Percentiles rank a stretch among this genome's conserved stretches.
phyloP scores from a whole-genome alignment of 2,113 vertebrate species.

The Corvus hawaiiensis region DNA sequence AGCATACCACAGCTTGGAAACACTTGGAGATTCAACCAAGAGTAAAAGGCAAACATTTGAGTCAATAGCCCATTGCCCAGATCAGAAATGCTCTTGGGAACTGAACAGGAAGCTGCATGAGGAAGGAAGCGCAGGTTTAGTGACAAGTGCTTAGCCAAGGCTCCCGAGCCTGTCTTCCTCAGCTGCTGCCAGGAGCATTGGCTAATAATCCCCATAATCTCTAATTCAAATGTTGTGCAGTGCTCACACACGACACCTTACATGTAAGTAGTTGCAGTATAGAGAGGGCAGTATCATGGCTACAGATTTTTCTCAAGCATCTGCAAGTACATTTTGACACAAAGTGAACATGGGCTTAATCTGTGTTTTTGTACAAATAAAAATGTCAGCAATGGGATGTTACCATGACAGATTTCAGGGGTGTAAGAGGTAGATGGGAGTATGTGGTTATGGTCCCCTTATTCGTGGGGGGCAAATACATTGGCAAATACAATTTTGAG shows the following conservation, averaged over 20 bases:
- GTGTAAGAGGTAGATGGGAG: not conserved
- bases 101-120: not conserved
- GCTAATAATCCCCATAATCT: not conserved
- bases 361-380: not conserved
- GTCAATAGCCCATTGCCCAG: not conserved
- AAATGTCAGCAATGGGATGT: not conserved
- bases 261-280: not conserved
- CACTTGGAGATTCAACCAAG: not conserved
- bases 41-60: not conserved
- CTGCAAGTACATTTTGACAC: not conserved
- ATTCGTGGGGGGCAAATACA: not conserved
- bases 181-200: not conserved
- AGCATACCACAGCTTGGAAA: not conserved
- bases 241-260: not conserved
- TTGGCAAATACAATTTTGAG: not conserved
- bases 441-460: not conserved
- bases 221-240: not conserved
- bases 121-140: not conserved
- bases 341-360: not conserved
- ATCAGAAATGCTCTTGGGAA: not conserved
- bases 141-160: not conserved
- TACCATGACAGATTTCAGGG: not conserved
- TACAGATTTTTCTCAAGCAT: not conserved
- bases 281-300: not conserved
- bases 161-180: not conserved